Evolutionary conservation across 2,888 invertebrate genomes (phyloP).

Genomic region (Hydraecia micacea): DNA sequence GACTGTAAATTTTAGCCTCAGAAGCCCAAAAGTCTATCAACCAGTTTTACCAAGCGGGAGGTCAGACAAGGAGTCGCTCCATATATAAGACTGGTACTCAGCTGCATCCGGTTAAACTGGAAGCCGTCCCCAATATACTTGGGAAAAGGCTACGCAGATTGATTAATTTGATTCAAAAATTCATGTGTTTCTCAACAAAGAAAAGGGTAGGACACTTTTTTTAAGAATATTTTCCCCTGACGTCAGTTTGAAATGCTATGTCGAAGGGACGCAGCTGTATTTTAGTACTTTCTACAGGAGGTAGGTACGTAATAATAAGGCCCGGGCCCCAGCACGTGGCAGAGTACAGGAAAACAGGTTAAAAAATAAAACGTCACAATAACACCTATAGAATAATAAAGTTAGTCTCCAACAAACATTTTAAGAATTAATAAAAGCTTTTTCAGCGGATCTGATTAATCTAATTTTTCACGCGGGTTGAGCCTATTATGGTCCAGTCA

Average conservation of each 20-base stretch:
- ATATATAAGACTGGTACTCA: too few relatives aligned
- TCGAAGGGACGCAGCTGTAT: neutral
- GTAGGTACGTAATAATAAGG: neutral
- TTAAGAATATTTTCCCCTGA: neutral
- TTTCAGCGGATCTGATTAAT: constrained; percentile 33
- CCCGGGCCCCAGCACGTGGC: neutral
- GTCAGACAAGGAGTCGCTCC: neutral
- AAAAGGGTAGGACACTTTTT: too few relatives aligned
- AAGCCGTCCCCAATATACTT: neutral
- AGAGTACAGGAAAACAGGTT: neutral
- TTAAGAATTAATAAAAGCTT: constrained; percentile 45
- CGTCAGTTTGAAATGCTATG: neutral
- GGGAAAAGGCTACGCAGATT: neutral
- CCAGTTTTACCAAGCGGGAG: neutral
- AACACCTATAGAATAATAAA: constrained; percentile 9
- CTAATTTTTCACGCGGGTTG: constrained; percentile 45
- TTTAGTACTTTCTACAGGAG: neutral
- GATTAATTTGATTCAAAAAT: neutral
- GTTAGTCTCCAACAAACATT: constrained; percentile 20
- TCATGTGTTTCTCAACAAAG: neutral
- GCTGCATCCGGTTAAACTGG: neutral
- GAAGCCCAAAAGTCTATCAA: neutral
- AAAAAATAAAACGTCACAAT: neutral
- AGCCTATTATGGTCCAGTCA: constrained; percentile 39
- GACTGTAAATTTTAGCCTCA: neutral